Evolutionary conservation across 2,888 invertebrate genomes (phyloP).

Genomic region (Papilio demoleus): DNA sequence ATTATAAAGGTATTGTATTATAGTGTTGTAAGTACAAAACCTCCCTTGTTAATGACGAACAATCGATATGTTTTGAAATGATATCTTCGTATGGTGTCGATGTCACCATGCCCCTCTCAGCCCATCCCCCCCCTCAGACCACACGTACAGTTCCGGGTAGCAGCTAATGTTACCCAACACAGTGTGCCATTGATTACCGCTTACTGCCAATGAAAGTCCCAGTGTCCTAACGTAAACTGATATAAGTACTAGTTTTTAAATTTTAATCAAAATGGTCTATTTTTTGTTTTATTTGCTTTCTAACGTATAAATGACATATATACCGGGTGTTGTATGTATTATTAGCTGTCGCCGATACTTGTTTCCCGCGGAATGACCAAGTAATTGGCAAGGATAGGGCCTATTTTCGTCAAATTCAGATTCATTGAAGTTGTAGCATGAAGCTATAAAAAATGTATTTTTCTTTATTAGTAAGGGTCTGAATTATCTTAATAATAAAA

Average conservation of each 20-base stretch:
- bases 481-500: too few species aligned
- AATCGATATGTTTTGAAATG: constrained; percentile 35
- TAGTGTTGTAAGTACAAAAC: too few species aligned
- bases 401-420: too few species aligned
- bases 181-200: constrained; percentile 41
- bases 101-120: constrained; percentile 35
- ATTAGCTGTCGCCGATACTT: too few species aligned
- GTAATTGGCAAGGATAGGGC: too few species aligned
- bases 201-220: constrained; percentile 30
- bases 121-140: constrained; percentile 40
- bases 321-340: too few species aligned
- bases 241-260: background rate
- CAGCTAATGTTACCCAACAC: constrained; percentile 41
- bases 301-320: background rate
- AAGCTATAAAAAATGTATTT: too few species aligned
- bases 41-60: constrained; percentile 16
- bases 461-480: too few species aligned
- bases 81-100: constrained; percentile 32
- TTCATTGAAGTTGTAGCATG: too few species aligned
- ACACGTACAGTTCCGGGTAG: constrained; percentile 44
- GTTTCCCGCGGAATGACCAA: too few species aligned
- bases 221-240: background rate
- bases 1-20: too few species aligned
- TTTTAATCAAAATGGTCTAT: background rate
- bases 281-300: background rate